Percentiles rank a stretch among this genome's conserved stretches.
These are phyloP conservation scores for Macrostomum lignano DNA, from an alignment of 1,140 invertebrate species.

Conservation along the genomic window DNA sequence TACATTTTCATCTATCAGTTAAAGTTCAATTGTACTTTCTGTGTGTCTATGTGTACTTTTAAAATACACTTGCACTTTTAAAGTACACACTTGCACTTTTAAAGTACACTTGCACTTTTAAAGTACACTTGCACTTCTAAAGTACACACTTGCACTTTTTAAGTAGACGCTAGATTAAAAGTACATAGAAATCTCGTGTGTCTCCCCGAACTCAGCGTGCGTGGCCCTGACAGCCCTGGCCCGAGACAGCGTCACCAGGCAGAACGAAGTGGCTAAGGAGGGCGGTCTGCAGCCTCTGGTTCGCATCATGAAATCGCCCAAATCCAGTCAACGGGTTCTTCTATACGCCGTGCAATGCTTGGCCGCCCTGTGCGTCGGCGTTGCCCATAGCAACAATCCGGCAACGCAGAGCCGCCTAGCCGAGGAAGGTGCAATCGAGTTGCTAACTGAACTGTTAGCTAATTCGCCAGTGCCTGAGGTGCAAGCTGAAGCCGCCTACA, in stretches of 20 bases:
- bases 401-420: slow-evolving; percentile 18
- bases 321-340: slow-evolving; percentile 16
- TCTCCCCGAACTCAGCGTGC: slow-evolving; percentile 16
- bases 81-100: no score
- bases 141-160: no score
- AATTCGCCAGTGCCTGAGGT: slow-evolving; percentile 13
- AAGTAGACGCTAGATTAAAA: neutral
- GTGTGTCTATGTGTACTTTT: no score
- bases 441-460: slow-evolving; percentile 15
- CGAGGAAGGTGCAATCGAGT: slow-evolving; percentile 17
- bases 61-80: no score
- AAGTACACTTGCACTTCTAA: no score
- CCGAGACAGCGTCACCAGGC: slow-evolving; percentile 20
- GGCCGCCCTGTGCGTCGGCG: slow-evolving; percentile 25
- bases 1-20: no score
- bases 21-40: no score
- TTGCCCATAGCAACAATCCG: slow-evolving; percentile 21
- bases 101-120: no score
- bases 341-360: slow-evolving; percentile 21
- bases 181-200: neutral
- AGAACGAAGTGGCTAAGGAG: slow-evolving; percentile 20
- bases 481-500: slow-evolving; percentile 22
- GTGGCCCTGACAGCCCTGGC: slow-evolving; percentile 22
- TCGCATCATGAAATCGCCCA: slow-evolving; percentile 15
- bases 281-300: slow-evolving; percentile 22